These are phyloP conservation scores for Chymomyza amoena DNA, from an alignment of 2,888 invertebrate species.

Conservation along the genomic window DNA sequence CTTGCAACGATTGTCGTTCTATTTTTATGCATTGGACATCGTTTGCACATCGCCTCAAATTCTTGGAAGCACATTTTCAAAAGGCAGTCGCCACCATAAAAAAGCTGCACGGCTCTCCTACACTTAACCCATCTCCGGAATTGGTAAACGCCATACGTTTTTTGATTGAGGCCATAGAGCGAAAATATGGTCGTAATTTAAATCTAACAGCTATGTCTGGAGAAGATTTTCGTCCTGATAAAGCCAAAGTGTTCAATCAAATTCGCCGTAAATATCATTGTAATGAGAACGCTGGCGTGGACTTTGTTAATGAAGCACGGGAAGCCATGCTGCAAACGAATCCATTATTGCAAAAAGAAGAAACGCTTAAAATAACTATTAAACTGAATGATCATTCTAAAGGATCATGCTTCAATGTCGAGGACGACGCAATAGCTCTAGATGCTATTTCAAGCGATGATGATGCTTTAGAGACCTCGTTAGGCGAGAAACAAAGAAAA, in stretches of 20 bases:
- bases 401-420: not conserved
- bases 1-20: constrained; percentile 88
- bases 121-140: constrained; percentile 6
- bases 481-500: constrained; percentile 53
- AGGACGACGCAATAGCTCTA: constrained; percentile 58
- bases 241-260: constrained; percentile 82
- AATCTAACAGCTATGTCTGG: constrained; percentile 84
- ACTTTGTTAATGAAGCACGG: constrained; percentile 80
- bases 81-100: constrained; percentile 80
- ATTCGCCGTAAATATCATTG: constrained; percentile 85
- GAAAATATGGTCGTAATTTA: constrained; percentile 84
- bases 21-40: constrained; percentile 89
- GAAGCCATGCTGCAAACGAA: constrained; percentile 67
- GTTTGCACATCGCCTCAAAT: constrained; percentile 87
- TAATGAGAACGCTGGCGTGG: constrained; percentile 81
- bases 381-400: constrained; percentile 77
- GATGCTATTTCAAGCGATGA: constrained; percentile 76
- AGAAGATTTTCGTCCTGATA: constrained; percentile 85
- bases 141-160: constrained; percentile 21
- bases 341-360: constrained; percentile 15
- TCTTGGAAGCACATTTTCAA: constrained; percentile 81
- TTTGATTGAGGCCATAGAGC: constrained; percentile 85
- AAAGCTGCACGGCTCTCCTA: constrained; percentile 28
- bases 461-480: constrained; percentile 19
- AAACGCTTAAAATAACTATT: constrained; percentile 36